Evolutionary conservation across 2,113 vertebrate species (phyloP), one percentile per base, ranked within the genome.

Genomic region (Fregata magnificens): DNA sequence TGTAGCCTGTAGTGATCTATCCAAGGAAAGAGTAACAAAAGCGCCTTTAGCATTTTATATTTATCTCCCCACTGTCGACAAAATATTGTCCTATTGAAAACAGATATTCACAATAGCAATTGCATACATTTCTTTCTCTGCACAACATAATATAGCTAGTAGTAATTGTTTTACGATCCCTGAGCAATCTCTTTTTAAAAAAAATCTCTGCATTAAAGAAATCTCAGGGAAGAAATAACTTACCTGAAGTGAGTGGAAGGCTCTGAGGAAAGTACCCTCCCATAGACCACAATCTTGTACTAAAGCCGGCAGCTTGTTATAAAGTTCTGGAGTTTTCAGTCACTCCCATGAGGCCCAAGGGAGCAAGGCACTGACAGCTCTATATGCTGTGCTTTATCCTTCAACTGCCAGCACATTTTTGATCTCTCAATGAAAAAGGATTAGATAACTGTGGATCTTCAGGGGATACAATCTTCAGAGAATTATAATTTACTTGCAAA

Each of bases 1-100:
- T 99, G 97, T 99, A 99, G 59, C 99, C 99, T 3, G 99, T 99
- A 28, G 99, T 99, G 93, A 99, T 99, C 99, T 99, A 85, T 40
- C 29, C 89, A 69, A 52, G 24, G 45, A n/a, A 88, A 73, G 38
- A 96, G 45, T 20, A 77, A 86, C 55, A 74, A 87, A 96, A 86
- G 63, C 53, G 89, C 45, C 34, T 88, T 97, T 82, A 93, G 50
- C 45, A 76, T 58, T 42, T 93, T 59, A 29, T 50, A 69, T 53
- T 78, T 91, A 25, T 88, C 45, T 83, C n/a, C 50, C 31, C 44
- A 62, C 11, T 59, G 86, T 4, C 70, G 31, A 76, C 36, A 74
- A 90, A 76, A 20, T 40, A 69, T 36, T 45, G 26, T 56, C 56
- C 18, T 90, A 50, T 19, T 53, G n/a, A 36, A 93, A 93, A 74